Conservation (phyloP, 2,797 vertebrate genomes). For the Cichlasoma orientale region DNA sequence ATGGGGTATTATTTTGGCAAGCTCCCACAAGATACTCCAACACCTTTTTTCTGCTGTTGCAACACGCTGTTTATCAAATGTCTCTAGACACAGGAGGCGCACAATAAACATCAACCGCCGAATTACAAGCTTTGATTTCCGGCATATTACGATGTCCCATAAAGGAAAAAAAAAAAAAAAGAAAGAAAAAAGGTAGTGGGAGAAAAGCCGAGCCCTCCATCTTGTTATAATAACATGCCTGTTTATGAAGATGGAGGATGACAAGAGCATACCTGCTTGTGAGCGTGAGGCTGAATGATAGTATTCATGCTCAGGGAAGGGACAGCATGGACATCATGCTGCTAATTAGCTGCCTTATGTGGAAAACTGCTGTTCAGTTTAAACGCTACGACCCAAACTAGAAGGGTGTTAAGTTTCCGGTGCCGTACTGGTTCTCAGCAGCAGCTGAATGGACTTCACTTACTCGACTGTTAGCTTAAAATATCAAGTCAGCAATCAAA, state of each 20-base stretch:
- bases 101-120: conserved; percentile 74
- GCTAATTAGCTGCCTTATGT: conserved; percentile 54
- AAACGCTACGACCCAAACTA: background rate
- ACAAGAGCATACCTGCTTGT: conserved; percentile 62
- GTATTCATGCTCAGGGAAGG: conserved; percentile 43
- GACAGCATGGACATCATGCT: conserved; percentile 9
- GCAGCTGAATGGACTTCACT: background rate
- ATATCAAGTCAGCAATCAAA: background rate
- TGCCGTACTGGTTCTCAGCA: background rate
- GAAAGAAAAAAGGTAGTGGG: conserved; percentile 41
- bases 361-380: conserved; percentile 31
- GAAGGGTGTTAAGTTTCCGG: background rate
- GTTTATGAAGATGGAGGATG: conserved; percentile 72
- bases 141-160: conserved; percentile 55
- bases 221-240: conserved; percentile 70
- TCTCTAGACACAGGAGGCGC: conserved; percentile 64
- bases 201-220: conserved; percentile 64
- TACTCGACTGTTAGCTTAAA: background rate
- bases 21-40: conserved; percentile 75
- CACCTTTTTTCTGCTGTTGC: conserved; percentile 67
- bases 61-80: conserved; percentile 76
- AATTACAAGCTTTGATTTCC: conserved; percentile 76
- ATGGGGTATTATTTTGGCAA: conserved; percentile 79
- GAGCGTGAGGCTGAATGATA: conserved; percentile 59
- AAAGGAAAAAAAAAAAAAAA: conserved; percentile 49